phyloP scores from a whole-genome alignment of 1,140 invertebrate species.

The Reticulitermes speratus region DNA sequence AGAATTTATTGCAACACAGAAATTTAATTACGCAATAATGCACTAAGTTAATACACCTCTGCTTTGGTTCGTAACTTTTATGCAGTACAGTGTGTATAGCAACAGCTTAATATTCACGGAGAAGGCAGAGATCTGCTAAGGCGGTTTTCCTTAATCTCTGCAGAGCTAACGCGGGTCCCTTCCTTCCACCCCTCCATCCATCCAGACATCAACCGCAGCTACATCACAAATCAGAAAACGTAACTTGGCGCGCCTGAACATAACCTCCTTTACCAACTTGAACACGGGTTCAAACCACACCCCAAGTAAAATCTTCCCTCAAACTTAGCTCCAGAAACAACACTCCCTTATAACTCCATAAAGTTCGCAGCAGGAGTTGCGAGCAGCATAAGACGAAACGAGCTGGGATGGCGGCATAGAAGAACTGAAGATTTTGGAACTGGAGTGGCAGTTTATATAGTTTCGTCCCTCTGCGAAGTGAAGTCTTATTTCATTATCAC shows the following conservation, averaged over 20 bases:
- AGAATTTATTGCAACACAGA: not conserved
- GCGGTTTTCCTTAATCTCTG: conserved; percentile 3
- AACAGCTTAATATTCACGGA: not conserved
- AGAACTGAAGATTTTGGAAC: not conserved
- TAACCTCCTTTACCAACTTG: not conserved
- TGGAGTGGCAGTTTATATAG: not conserved
- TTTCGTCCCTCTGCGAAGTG: not conserved
- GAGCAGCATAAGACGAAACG: not conserved
- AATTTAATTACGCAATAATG: not conserved
- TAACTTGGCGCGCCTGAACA: conserved; percentile 2
- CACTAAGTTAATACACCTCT: not conserved
- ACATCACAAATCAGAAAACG: conserved; percentile 8
- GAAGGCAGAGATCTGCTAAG: not conserved
- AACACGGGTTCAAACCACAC: conserved; percentile 14
- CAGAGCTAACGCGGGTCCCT: not conserved
- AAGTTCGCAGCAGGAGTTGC: conserved; percentile 8
- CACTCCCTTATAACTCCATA: conserved; percentile 18
- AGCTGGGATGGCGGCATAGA: not conserved
- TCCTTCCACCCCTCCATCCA: not conserved
- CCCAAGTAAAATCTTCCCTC: conserved; percentile 14
- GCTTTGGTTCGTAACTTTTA: not conserved
- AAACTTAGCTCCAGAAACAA: conserved; percentile 4
- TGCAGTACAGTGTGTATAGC: not conserved
- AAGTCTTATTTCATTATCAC: not conserved
- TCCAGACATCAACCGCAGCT: conserved; percentile 7